Base-by-base conservation (phyloP, 2,797 vertebrate genomes). In the Acipenser oxyrinchus region DNA sequence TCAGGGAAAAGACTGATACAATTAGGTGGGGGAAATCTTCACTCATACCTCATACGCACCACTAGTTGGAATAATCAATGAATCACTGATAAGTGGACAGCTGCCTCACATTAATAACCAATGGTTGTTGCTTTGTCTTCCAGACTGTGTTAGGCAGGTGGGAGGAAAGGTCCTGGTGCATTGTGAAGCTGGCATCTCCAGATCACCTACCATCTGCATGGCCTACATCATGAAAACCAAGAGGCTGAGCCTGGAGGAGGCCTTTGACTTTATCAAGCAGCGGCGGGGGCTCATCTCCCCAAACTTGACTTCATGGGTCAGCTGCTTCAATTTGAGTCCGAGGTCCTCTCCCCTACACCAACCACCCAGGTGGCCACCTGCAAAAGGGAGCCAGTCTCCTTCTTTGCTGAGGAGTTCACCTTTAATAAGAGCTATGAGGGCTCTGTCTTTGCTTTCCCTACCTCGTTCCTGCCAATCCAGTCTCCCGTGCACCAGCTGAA, bases 261-360 rank as follows among this genome's bases (percentile, higher is more conserved):
- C 97, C 69, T 99, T 99, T 0, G 97, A 99, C 67, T 90, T 93
- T 74, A 89, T 99, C 86, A 96, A 97, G 75, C 93, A 97, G 82
- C 91, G 93, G 10, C 87, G 97, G 48, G 89, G 89, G 6, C 86
- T 99, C 72, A 75, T 99, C 81, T 99, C 96, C 0, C 97, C 97
- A 58, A 99, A 99, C 81, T 98, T 99, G 94, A 95, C 73, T 99
- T 99, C 83, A 95, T 99, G 96, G 95, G 95, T 74, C 97, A 99
- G 83, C 82, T 99, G 78, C 88, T 96, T 62, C 95, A 98, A 76
- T 99, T 94, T 0, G 97, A 99, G 80, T 93, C 93, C 0, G 95
- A 98, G 85, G 92, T 95, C 70, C 84, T 98, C 72, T 92, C 95
- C 76, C 93, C 85, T 8, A 83, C 91, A 0, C 91, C 92, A 15